Evolutionary conservation across 2,113 vertebrate genomes (phyloP).

Genomic region (Varanus salvator): DNA sequence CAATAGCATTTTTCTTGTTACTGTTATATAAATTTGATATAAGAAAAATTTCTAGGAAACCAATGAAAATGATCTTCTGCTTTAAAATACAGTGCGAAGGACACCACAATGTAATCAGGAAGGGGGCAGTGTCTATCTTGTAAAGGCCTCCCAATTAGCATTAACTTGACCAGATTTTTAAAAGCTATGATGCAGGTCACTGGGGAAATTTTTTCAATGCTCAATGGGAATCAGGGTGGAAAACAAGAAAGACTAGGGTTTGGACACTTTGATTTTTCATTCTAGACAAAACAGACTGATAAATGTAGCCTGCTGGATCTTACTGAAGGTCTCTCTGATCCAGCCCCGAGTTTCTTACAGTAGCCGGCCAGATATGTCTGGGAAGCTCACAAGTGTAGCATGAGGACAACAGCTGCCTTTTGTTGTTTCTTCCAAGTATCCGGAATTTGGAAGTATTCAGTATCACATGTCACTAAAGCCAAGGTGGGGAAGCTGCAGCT

Average conservation of each 20-base stretch:
- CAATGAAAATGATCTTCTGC: background rate
- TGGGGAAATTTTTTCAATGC: slow-evolving; percentile 27
- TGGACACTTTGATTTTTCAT: slow-evolving; percentile 17
- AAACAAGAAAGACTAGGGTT: background rate
- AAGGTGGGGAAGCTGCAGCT: background rate
- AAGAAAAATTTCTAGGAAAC: slow-evolving; percentile 27
- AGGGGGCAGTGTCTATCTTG: slow-evolving; percentile 8
- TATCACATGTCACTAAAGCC: slow-evolving; percentile 1
- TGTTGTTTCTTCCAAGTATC: background rate
- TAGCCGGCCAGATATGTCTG: background rate
- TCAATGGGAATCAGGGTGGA: slow-evolving; percentile 1
- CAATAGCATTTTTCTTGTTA: background rate
- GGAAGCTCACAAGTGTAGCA: background rate
- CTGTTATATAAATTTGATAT: slow-evolving; percentile 14
- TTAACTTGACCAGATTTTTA: slow-evolving; percentile 33
- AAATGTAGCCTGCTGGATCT: background rate
- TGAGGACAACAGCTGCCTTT: background rate
- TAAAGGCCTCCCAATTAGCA: slow-evolving; percentile 39
- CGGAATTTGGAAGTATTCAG: background rate
- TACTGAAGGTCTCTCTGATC: background rate
- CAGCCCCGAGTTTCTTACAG: background rate
- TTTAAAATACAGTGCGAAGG: slow-evolving; percentile 29
- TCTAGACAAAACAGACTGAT: slow-evolving; percentile 1
- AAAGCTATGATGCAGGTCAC: background rate
- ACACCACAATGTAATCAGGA: background rate